These are phyloP conservation scores for Linnaemya vulpina DNA, from an alignment of 2,888 invertebrate genomes.

Conservation along the genomic window DNA sequence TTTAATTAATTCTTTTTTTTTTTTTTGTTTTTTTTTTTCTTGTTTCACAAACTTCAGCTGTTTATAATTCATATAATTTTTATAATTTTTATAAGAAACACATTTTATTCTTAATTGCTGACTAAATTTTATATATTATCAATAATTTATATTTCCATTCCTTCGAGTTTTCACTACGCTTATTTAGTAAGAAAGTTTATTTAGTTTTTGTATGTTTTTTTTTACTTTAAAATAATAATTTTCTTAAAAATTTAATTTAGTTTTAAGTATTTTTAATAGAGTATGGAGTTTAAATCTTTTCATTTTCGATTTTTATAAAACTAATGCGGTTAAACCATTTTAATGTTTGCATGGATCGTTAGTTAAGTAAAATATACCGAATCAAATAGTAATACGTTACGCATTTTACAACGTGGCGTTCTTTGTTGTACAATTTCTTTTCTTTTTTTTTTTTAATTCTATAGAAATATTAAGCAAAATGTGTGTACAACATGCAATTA, in stretches of 20 bases:
- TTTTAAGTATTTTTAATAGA: no score
- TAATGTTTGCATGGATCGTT: no score
- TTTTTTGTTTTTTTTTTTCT: no score
- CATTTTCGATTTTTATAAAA: background rate
- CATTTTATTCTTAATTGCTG: constrained; percentile 1
- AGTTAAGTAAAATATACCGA: no score
- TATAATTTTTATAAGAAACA: constrained; percentile 28
- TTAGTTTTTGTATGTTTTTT: constrained; percentile 4
- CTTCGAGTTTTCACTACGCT: background rate
- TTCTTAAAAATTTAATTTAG: constrained; percentile 1
- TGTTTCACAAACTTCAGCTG: constrained; percentile 20
- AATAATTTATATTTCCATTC: constrained; percentile 17
- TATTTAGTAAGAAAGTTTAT: background rate
- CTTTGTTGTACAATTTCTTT: no score
- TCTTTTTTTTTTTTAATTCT: no score
- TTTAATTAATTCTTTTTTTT: background rate
- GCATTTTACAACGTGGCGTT: no score
- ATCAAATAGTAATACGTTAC: no score
- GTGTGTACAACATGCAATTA: no score
- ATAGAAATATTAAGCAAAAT: no score
- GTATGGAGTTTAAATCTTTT: background rate
- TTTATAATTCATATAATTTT: constrained; percentile 1
- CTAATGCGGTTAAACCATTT: no score
- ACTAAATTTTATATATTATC: background rate
- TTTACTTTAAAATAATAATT: background rate